phyloP scores from a whole-genome alignment of 2,888 invertebrate genomes.

The Xestobium rufovillosum region DNA sequence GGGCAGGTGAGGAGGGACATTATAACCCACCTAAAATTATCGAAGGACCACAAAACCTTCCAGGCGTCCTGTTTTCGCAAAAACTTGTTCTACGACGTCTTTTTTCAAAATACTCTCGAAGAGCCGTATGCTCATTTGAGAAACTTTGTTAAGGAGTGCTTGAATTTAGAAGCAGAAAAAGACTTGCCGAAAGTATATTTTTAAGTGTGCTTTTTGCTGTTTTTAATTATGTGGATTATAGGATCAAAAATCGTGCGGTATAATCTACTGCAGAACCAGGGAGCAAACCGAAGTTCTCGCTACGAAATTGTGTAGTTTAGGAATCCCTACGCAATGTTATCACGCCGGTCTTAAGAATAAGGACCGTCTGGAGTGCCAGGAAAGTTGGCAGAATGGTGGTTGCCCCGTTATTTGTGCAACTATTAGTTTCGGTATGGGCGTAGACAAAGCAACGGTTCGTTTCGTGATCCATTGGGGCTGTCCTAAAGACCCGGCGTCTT shows the following conservation, averaged over 20 bases:
- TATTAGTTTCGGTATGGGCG: slow-evolving; percentile 99
- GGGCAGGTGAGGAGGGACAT: slow-evolving; percentile 80
- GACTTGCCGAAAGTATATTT: slow-evolving; percentile 28
- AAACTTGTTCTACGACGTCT: slow-evolving; percentile 92
- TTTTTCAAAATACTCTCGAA: slow-evolving; percentile 75
- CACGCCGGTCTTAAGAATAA: slow-evolving; percentile 77
- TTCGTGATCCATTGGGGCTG: slow-evolving; percentile 96
- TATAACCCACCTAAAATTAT: slow-evolving; percentile 59
- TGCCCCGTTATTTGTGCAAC: slow-evolving; percentile 92
- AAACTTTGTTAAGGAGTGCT: slow-evolving; percentile 60
- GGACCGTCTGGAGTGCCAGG: slow-evolving; percentile 73
- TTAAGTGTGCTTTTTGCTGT: slow-evolving; percentile 5
- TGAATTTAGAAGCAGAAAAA: slow-evolving; percentile 52
- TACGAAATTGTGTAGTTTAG: slow-evolving; percentile 61
- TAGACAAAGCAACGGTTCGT: slow-evolving; percentile 90
- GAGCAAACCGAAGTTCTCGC: slow-evolving; percentile 85
- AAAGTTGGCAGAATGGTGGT: slow-evolving; percentile 85
- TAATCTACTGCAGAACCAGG: slow-evolving; percentile 91
- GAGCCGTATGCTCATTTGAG: slow-evolving; percentile 76
- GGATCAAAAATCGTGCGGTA: slow-evolving; percentile 62
- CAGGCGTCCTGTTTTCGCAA: slow-evolving; percentile 83
- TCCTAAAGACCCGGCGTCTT: slow-evolving; percentile 90
- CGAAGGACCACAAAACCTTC: slow-evolving; percentile 46
- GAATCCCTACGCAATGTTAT: slow-evolving; percentile 74
- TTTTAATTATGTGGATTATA: slow-evolving; percentile 20